Evolutionary conservation across 2,888 invertebrate species (phyloP).

Genomic region (Oxystoma pomonae): DNA sequence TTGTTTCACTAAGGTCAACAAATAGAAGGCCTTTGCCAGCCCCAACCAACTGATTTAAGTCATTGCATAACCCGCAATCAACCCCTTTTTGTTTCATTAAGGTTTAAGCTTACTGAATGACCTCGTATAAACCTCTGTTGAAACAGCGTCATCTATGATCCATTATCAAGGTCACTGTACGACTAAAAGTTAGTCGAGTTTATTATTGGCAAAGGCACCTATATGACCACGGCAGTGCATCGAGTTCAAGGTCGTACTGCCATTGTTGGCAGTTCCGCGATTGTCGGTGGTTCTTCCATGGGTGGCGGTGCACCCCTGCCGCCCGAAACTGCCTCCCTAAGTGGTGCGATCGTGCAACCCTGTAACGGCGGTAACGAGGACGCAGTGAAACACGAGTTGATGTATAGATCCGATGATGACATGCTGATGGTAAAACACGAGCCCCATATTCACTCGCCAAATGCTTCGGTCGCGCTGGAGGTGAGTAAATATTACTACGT

Average conservation of each 20-base stretch:
- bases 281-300: not conserved
- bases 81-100: too few species aligned
- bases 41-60: too few species aligned
- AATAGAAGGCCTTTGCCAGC: too few species aligned
- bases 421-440: slow-evolving; percentile 50
- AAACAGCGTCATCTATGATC: too few species aligned
- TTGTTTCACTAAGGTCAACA: too few species aligned
- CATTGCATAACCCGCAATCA: too few species aligned
- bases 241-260: not conserved
- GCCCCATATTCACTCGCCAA: slow-evolving; percentile 41
- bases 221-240: not conserved
- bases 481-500: too few species aligned
- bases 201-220: too few species aligned
- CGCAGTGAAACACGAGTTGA: slow-evolving; percentile 59
- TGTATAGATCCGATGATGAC: slow-evolving; percentile 53
- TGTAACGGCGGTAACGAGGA: slow-evolving; percentile 50
- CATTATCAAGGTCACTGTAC: not conserved
- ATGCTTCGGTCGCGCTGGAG: slow-evolving; percentile 28
- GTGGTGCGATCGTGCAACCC: slow-evolving; percentile 34
- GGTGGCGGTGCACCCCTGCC: not conserved
- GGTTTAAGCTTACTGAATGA: too few species aligned
- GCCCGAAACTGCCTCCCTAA: not conserved
- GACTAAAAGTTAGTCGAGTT: not conserved
- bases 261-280: not conserved
- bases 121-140: too few species aligned